Percentiles rank a stretch among this genome's conserved stretches.
phyloP scores from a whole-genome alignment of 2,888 invertebrate genomes.

The Napeogenes sylphis region DNA sequence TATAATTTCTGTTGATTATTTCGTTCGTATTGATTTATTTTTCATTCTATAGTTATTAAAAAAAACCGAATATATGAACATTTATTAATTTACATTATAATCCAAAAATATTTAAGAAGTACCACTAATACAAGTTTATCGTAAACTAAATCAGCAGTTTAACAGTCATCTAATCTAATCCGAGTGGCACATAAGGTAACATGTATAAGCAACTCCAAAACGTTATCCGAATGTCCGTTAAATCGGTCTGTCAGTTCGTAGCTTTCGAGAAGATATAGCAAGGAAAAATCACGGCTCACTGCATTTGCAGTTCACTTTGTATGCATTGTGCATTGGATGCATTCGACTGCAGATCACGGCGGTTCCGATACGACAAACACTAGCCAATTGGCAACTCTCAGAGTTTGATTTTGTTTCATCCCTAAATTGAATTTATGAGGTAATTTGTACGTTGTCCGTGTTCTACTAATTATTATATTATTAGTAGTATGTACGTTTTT shows the following conservation, averaged over 20 bases:
- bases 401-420: conserved; percentile 54
- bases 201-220: conserved; percentile 5
- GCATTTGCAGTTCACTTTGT: conserved; percentile 55
- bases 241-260: conserved; percentile 28
- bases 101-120: too few species aligned
- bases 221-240: conserved; percentile 13
- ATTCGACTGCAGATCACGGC: conserved; percentile 59
- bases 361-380: conserved; percentile 63
- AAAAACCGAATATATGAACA: too few species aligned
- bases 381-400: conserved; percentile 54
- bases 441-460: not conserved
- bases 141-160: too few species aligned
- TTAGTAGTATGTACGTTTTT: not conserved
- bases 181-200: not conserved
- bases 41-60: too few species aligned
- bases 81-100: too few species aligned
- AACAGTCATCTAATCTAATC: too few species aligned
- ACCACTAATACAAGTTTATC: not conserved
- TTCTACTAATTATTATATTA: not conserved
- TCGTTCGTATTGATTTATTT: too few species aligned
- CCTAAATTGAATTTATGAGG: conserved; percentile 42
- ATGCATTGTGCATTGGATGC: conserved; percentile 62
- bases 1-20: too few species aligned
- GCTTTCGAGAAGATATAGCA: conserved; percentile 47
- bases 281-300: conserved; percentile 60